Evolutionary conservation across 2,888 invertebrate genomes (phyloP).

Genomic region (Andrena chrysosceles): DNA sequence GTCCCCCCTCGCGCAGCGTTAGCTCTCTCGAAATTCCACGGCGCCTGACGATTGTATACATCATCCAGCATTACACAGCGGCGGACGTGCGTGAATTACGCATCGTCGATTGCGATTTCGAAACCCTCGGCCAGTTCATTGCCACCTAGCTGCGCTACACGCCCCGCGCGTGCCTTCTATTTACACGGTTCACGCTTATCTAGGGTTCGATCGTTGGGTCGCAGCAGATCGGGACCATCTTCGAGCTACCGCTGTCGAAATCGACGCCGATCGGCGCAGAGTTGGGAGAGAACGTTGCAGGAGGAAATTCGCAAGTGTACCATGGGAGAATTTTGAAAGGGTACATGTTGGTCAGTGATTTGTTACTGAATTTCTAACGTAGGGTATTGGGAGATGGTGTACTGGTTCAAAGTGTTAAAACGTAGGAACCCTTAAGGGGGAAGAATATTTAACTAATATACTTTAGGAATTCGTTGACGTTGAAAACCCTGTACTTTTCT

Average conservation of each 20-base stretch:
- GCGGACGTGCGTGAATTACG: constrained; percentile 71
- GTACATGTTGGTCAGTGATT: no score
- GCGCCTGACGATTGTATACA: constrained; percentile 39
- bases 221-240: neutral
- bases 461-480: no score
- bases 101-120: constrained; percentile 67
- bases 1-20: constrained; percentile 38
- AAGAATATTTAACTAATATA: no score
- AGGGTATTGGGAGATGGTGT: no score
- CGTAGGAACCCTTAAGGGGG: no score
- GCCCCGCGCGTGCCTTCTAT: constrained; percentile 31
- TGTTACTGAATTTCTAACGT: no score
- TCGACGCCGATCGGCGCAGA: neutral
- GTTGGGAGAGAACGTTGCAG: no score
- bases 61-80: constrained; percentile 58
- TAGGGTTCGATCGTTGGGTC: neutral
- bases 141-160: constrained; percentile 40
- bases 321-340: no score
- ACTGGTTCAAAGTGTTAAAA: no score
- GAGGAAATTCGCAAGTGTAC: no score
- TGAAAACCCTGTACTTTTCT: no score
- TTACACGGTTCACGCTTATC: constrained; percentile 24
- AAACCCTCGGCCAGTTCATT: constrained; percentile 69
- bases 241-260: constrained; percentile 5
- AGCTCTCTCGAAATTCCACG: constrained; percentile 77